phyloP scores from a whole-genome alignment of 2,797 vertebrate genomes.

The Gymnoscopelus braueri region DNA sequence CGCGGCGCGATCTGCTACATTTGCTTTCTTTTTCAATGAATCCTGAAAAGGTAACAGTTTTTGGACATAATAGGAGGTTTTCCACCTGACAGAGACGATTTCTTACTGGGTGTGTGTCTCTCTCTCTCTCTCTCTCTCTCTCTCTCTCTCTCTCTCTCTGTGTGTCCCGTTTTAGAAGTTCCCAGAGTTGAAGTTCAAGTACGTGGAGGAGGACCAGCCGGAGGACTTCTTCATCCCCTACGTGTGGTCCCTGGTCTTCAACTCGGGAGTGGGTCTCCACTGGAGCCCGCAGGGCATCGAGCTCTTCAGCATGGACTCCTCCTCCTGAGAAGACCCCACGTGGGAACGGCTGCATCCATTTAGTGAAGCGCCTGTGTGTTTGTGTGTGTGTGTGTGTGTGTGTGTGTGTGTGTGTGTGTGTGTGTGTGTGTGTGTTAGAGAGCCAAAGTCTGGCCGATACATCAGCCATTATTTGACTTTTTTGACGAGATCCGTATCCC shows the following conservation, averaged over 20 bases:
- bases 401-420: slow-evolving; percentile 25
- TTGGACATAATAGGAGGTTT: too few species aligned
- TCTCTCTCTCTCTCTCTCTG: background rate
- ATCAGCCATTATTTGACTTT: too few species aligned
- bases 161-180: slow-evolving; percentile 88
- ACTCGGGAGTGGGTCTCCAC: slow-evolving; percentile 89
- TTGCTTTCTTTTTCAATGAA: too few species aligned
- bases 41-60: too few species aligned
- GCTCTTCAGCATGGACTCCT: slow-evolving; percentile 95
- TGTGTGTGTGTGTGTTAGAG: slow-evolving; percentile 25
- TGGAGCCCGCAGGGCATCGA: slow-evolving; percentile 93
- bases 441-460: too few species aligned
- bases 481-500: too few species aligned
- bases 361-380: slow-evolving; percentile 16
- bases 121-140: background rate
- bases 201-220: slow-evolving; percentile 97
- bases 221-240: slow-evolving; percentile 99
- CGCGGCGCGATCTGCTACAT: too few species aligned
- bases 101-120: too few species aligned
- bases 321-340: background rate
- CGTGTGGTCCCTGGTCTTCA: slow-evolving; percentile 96
- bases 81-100: too few species aligned
- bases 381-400: slow-evolving; percentile 22
- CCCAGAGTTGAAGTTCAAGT: slow-evolving; percentile 97
- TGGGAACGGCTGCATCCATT: slow-evolving; percentile 29